Conservation (phyloP, 2,113 vertebrate genomes). For the Xiphophorus hellerii region DNA sequence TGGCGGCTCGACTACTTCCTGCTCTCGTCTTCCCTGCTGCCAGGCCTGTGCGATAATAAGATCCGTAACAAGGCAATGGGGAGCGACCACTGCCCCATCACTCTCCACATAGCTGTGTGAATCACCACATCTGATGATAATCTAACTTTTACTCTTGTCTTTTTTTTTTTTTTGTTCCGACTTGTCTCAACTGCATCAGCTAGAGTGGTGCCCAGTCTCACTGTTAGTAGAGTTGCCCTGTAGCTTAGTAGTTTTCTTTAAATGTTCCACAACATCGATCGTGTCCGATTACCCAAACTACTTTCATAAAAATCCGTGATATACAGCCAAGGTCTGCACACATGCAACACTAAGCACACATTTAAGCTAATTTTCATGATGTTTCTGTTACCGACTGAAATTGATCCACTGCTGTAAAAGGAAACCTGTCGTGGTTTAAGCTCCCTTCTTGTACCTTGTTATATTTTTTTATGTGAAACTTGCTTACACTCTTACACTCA, state of each 20-base stretch:
- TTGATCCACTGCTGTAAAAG: slow-evolving; percentile 11
- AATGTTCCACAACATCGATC: neutral
- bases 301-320: slow-evolving; percentile 12
- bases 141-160: neutral
- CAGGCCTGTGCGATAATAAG: slow-evolving; percentile 88
- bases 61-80: slow-evolving; percentile 87
- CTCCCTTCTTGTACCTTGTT: slow-evolving; percentile 19
- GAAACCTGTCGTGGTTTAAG: slow-evolving; percentile 16
- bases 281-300: slow-evolving; percentile 16
- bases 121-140: neutral
- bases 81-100: slow-evolving; percentile 93
- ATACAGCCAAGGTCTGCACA: slow-evolving; percentile 8
- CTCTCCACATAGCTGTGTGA: slow-evolving; percentile 84
- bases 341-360: slow-evolving; percentile 46
- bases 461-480: slow-evolving; percentile 11
- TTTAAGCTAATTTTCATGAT: slow-evolving; percentile 43
- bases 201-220: neutral
- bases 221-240: slow-evolving; percentile 13
- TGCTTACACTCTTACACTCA: slow-evolving; percentile 2
- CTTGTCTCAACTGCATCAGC: neutral
- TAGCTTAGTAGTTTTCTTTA: slow-evolving; percentile 3
- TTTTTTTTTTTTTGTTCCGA: neutral
- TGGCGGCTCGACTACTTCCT: slow-evolving; percentile 94
- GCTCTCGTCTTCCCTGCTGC: slow-evolving; percentile 82
- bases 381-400: slow-evolving; percentile 13